Evolutionary conservation across 2,888 invertebrate species (phyloP).

Genomic region (Nematopogon swammerdamellus): DNA sequence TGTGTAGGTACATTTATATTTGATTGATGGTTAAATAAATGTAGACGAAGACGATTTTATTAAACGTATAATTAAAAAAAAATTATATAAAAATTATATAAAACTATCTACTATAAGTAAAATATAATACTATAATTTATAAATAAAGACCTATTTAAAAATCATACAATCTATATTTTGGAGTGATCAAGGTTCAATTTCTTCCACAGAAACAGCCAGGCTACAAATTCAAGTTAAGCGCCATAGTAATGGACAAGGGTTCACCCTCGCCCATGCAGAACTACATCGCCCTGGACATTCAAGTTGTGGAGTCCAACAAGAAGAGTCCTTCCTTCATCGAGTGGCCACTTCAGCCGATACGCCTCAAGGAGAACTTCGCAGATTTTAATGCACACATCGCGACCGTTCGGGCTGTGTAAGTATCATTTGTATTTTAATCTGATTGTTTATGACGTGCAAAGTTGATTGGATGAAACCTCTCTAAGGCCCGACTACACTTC

Average conservation of each 20-base stretch:
- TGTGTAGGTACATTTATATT: too few relatives aligned
- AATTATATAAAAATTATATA: too few relatives aligned
- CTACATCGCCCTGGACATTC: conserved; percentile 76
- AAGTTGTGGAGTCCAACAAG: conserved; percentile 83
- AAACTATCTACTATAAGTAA: too few relatives aligned
- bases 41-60: too few relatives aligned
- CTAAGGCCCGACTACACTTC: too few relatives aligned
- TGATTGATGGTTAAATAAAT: too few relatives aligned
- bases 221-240: conserved; percentile 66
- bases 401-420: conserved; percentile 67
- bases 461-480: too few relatives aligned
- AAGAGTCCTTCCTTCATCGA: conserved; percentile 74
- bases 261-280: conserved; percentile 60
- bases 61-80: too few relatives aligned
- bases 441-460: too few relatives aligned
- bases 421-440: conserved; percentile 16
- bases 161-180: too few relatives aligned
- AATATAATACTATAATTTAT: neutral
- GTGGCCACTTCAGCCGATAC: conserved; percentile 58
- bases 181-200: conserved; percentile 6
- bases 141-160: conserved; percentile 1
- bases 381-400: conserved; percentile 70
- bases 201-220: conserved; percentile 56
- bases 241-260: conserved; percentile 78
- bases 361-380: conserved; percentile 69